Evolutionary conservation across 2,113 vertebrate genomes (phyloP), one percentile per base, ranked within the genome.

Genomic region (Cariama cristata): DNA sequence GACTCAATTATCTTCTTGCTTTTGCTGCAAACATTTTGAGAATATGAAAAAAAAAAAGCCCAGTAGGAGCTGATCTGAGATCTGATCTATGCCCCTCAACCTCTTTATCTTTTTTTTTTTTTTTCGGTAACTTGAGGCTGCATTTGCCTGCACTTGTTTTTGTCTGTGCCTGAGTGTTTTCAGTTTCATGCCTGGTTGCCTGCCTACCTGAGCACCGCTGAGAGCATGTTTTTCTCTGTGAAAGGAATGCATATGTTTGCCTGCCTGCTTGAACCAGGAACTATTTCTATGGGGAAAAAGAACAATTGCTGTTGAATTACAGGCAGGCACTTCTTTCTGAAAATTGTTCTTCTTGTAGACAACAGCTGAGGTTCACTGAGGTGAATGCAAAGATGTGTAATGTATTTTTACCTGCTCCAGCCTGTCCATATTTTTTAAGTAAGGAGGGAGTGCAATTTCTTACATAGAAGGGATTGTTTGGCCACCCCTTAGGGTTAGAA

Each of bases 111-210:
- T 53, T 42, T 33, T 74, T 72, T 13, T 33, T 35, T 45, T 35
- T n/a, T 9, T 28, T 24, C 42, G 28, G 49, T 69, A 85, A 73
- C 74, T 90, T 1, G 4, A 86, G 79, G 62, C 3, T 91, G 86
- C 64, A 73, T 94, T 95, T 95, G 53, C 45, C 55, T 81, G 90
- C 50, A 38, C 87, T 93, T 93, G 66, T 94, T 94, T 94, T 95
- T 93, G 52, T 71, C 71, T 88, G 2, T 81, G 72, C 59, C 64
- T 82, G 64, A 85, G 64, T 74, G 82, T 93, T 96, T 94, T 76
- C 76, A 90, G 86, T 95, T 95, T 96, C 79, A 81, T 81, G 94
- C 86, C 72, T 55, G 58, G 77, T 81, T 97, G 72, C 77, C 79
- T 94, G 79, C 84, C 90, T 92, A 68, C 90, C 91, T 94, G 79